Evolutionary conservation across 2,113 vertebrate species (phyloP).

Genomic region (Tursiops truncatus): DNA sequence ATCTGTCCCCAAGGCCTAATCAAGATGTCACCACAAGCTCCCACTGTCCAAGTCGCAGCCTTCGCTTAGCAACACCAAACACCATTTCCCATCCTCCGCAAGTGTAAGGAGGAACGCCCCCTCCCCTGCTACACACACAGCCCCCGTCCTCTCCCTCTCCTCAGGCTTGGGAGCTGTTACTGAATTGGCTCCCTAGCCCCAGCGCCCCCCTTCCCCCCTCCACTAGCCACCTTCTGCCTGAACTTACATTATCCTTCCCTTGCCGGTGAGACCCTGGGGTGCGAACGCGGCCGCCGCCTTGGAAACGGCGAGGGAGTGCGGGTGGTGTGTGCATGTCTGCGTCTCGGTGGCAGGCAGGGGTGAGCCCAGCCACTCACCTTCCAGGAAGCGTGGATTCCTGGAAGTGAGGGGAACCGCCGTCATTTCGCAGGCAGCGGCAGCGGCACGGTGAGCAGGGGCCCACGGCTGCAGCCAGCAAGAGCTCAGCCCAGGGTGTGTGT

Average conservation of each 20-base stretch:
- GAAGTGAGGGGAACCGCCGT: slow-evolving; percentile 84
- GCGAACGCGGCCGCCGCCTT: slow-evolving; percentile 84
- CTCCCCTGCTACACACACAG: slow-evolving; percentile 67
- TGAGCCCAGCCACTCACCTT: slow-evolving; percentile 86
- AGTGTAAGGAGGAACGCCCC: slow-evolving; percentile 74
- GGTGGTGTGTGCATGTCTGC: slow-evolving; percentile 84
- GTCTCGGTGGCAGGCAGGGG: slow-evolving; percentile 83
- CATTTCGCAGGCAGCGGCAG: slow-evolving; percentile 82
- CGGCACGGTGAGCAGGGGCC: slow-evolving; percentile 80
- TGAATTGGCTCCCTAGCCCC: slow-evolving; percentile 70
- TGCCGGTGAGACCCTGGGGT: slow-evolving; percentile 84
- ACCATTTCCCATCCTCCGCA: slow-evolving; percentile 74
- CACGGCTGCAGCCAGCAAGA: slow-evolving; percentile 71
- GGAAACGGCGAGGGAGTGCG: slow-evolving; percentile 84
- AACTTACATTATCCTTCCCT: slow-evolving; percentile 84
- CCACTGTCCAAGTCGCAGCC: slow-evolving; percentile 72
- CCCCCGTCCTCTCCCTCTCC: slow-evolving; percentile 59
- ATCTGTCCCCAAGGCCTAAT: slow-evolving; percentile 78
- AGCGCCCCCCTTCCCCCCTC: slow-evolving; percentile 11
- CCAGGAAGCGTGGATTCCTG: slow-evolving; percentile 87
- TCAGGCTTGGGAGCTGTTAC: slow-evolving; percentile 72
- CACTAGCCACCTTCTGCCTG: slow-evolving; percentile 74
- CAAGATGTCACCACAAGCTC: slow-evolving; percentile 79
- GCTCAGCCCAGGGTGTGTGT: slow-evolving; percentile 69
- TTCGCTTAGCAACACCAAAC: slow-evolving; percentile 79